A percentile compares a stretch with the other conserved stretches of the same genome.
phyloP scores from a whole-genome alignment of 2,888 invertebrate genomes.

The Thysanoteuthis rhombus region DNA sequence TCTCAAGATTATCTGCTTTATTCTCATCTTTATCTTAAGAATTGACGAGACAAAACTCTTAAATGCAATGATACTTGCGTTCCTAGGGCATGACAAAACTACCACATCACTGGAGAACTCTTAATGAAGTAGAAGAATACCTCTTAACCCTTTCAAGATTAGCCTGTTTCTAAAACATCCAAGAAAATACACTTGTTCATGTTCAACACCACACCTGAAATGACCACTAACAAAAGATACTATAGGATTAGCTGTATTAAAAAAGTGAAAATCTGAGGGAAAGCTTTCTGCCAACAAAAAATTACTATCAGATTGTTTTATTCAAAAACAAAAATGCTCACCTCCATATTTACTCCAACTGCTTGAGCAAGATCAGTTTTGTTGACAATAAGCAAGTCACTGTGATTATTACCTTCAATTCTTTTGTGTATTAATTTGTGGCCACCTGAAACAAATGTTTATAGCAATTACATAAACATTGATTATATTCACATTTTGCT shows the following conservation, averaged over 20 bases:
- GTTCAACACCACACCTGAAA: neutral
- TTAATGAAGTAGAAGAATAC: too few relatives aligned
- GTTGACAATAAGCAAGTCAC: conserved; percentile 63
- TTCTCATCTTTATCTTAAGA: too few relatives aligned
- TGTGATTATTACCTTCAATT: conserved; percentile 64
- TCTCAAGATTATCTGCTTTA: too few relatives aligned
- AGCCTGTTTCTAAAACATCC: too few relatives aligned
- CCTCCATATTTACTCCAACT: conserved; percentile 62
- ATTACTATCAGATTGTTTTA: too few relatives aligned
- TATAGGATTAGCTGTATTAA: neutral
- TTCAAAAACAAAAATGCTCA: conserved; percentile 34
- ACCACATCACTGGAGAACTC: too few relatives aligned
- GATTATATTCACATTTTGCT: neutral
- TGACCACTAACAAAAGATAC: neutral
- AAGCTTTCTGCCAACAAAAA: too few relatives aligned
- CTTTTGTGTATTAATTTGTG: conserved; percentile 65
- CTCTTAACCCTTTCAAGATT: too few relatives aligned
- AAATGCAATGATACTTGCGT: too few relatives aligned
- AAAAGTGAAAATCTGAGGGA: neutral
- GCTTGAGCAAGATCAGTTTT: conserved; percentile 64
- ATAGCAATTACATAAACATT: neutral
- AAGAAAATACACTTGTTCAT: neutral
- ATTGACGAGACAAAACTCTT: too few relatives aligned
- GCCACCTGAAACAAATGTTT: conserved; percentile 50
- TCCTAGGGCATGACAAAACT: too few relatives aligned